A percentile compares a stretch with the other conserved stretches of the same genome.
These are phyloP conservation scores for Aromia moschata DNA, from an alignment of 2,888 invertebrate species.

Conservation along the genomic window DNA sequence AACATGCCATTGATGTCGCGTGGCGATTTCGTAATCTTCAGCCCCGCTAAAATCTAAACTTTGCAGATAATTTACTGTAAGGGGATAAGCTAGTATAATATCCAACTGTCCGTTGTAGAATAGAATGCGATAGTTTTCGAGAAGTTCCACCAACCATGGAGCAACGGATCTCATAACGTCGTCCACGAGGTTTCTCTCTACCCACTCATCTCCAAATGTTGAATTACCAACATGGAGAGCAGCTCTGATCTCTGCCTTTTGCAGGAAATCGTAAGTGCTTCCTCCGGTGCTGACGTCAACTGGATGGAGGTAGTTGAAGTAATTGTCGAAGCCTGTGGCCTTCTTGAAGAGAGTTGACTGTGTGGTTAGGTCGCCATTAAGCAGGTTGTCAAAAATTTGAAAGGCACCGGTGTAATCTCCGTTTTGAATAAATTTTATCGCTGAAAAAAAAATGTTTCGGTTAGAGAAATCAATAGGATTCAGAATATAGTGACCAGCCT, in stretches of 20 bases:
- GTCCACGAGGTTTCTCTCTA: conserved; percentile 74
- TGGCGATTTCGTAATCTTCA: conserved; percentile 72
- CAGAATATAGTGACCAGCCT: too few relatives aligned
- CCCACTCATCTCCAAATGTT: conserved; percentile 70
- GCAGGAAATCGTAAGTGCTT: conserved; percentile 64
- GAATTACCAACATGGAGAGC: conserved; percentile 87
- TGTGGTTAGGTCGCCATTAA: conserved; percentile 74
- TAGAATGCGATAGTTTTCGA: conserved; percentile 75
- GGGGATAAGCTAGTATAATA: conserved; percentile 88
- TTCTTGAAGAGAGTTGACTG: conserved; percentile 74
- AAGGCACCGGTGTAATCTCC: conserved; percentile 76
- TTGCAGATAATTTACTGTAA: conserved; percentile 81
- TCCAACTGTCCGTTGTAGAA: conserved; percentile 93
- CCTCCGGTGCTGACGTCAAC: conserved; percentile 62
- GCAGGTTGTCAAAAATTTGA: conserved; percentile 73
- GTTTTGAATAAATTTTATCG: conserved; percentile 68
- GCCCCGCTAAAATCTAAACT: conserved; percentile 75
- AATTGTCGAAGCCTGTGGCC: conserved; percentile 78
- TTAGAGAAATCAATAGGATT: not conserved
- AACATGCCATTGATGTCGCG: conserved; percentile 75
- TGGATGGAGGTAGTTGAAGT: conserved; percentile 77
- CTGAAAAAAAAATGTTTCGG: too few relatives aligned
- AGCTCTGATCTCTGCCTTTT: conserved; percentile 70
- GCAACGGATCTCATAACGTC: conserved; percentile 88
- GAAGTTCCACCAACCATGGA: conserved; percentile 73